Base-by-base conservation (phyloP, 2,113 vertebrate genomes). In the Talpa occidentalis region DNA sequence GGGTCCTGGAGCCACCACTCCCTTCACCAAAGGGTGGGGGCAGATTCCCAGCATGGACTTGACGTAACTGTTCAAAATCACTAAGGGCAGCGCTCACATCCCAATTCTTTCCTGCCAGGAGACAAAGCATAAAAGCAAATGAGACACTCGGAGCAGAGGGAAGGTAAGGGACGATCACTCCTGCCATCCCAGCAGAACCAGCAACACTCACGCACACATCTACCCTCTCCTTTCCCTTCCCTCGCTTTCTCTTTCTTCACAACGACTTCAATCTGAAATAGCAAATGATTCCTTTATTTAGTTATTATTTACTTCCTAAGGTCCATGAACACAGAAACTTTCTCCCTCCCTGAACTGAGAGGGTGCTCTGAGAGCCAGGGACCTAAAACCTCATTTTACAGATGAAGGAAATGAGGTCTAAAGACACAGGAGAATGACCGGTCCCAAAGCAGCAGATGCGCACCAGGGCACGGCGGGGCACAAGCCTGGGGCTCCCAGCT, bases 51-150 rank as follows among this genome's bases (percentile, higher is more conserved):
- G 99, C 99, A 9, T 99, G 99, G 86, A 99, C 99, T 97, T 99
- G 99, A 90, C 99, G 98, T 0, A 99, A 98, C 98, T 99, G 99
- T 84, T 99, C 99, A 10, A 99, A 99, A 98, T 99, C 99, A 19
- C 98, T 99, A 94, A 99, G 99, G 17, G 99, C 99, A 0, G 99
- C 99, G 0, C 98, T 99, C 97, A 99, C 97, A 66, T 99, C 99
- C 99, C 99, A 99, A 98, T 99, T 99, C 97, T 99, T 99, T 90
- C 99, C 99, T 99, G 40, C 44, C 0, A 92, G 72, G 81, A 95
- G 49, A 62, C 76, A 5, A 95, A 40, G 9, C 2, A 84, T 19
- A 28, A 0, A 40, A 21, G 30, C 35, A 37, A 95, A 93, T 24
- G 0, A 42, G 72, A 69, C 30, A 69, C 17, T 22, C 66, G 49